These are phyloP conservation scores for Melanchra persicariae DNA, from an alignment of 2,888 invertebrate genomes.

Conservation along the genomic window DNA sequence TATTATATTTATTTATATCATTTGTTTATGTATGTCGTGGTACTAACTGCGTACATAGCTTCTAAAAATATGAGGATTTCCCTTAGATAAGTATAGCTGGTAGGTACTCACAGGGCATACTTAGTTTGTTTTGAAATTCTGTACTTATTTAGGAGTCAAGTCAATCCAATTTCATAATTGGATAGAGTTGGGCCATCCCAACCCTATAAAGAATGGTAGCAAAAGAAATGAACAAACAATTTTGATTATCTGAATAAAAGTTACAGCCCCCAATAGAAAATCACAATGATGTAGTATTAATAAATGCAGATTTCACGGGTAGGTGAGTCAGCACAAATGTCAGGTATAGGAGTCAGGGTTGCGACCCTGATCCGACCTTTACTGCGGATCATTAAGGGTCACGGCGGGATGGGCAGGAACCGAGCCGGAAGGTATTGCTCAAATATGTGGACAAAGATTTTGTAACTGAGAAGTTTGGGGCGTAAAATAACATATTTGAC, in stretches of 20 bases:
- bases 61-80: no score
- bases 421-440: constrained; percentile 37
- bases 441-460: constrained; percentile 21
- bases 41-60: no score
- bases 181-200: no score
- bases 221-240: no score
- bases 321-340: constrained; percentile 44
- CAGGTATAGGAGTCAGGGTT: constrained; percentile 33
- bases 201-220: no score
- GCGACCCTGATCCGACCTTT: constrained; percentile 53
- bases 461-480: background rate
- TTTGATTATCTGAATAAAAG: background rate
- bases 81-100: no score
- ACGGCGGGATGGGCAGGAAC: constrained; percentile 16
- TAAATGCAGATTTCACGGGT: constrained; percentile 25
- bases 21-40: no score
- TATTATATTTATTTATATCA: no score
- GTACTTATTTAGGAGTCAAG: no score
- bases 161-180: no score
- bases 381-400: constrained; percentile 45
- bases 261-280: background rate
- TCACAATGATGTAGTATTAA: background rate
- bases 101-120: no score
- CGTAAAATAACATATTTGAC: background rate
- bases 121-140: no score